Conservation (phyloP, 1,140 invertebrate species). For the Bombus soroeensis region DNA sequence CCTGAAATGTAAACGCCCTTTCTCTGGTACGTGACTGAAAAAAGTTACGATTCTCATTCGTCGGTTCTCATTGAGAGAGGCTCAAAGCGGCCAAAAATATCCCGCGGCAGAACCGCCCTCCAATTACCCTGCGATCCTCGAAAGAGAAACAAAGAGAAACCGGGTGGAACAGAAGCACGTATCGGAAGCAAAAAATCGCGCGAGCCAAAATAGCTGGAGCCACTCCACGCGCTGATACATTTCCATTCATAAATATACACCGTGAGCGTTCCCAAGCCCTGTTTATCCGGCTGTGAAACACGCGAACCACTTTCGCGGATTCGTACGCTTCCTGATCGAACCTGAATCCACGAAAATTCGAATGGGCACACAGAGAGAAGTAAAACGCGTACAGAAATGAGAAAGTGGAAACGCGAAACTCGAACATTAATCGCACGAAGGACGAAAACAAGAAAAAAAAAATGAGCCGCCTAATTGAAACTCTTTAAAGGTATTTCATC, state of each 20-base stretch:
- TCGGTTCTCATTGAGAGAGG: neutral
- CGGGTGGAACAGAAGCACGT: neutral
- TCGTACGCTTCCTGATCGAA: slow-evolving; percentile 16
- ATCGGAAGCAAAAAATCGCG: slow-evolving; percentile 12
- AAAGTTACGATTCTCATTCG: neutral
- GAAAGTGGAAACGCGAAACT: slow-evolving; percentile 32
- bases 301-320: slow-evolving; percentile 55
- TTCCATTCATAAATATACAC: slow-evolving; percentile 65
- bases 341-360: slow-evolving; percentile 35
- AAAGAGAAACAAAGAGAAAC: slow-evolving; percentile 27
- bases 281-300: slow-evolving; percentile 41
- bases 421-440: slow-evolving; percentile 16
- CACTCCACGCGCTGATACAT: slow-evolving; percentile 40
- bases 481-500: neutral
- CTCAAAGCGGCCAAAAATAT: slow-evolving; percentile 4
- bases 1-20: neutral
- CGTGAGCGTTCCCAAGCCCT: slow-evolving; percentile 22
- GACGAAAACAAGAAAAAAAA: neutral
- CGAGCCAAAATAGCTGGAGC: slow-evolving; percentile 21
- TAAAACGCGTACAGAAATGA: neutral
- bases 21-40: neutral
- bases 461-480: neutral
- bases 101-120: neutral
- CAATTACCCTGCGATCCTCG: slow-evolving; percentile 18
- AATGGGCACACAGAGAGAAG: neutral